Evolutionary conservation across 2,888 invertebrate genomes (phyloP).

Genomic region (Magallana nippona): DNA sequence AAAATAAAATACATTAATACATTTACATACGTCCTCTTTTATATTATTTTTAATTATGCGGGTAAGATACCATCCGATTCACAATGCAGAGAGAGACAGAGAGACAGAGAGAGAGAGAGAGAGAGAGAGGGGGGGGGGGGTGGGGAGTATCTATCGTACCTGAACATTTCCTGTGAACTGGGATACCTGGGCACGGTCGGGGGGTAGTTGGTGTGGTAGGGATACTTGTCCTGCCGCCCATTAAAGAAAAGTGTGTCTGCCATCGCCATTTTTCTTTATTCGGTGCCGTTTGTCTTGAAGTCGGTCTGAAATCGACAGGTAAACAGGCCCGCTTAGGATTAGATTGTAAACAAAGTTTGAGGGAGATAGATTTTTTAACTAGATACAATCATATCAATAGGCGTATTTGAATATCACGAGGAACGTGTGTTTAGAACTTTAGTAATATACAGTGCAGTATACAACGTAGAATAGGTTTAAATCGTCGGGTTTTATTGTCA

Average conservation of each 20-base stretch:
- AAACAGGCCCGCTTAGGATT: slow-evolving; percentile 54
- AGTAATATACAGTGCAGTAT: neutral
- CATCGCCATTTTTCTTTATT: slow-evolving; percentile 61
- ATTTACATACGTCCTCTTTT: no score
- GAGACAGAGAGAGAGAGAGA: no score
- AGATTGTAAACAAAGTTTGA: slow-evolving; percentile 48
- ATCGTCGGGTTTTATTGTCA: neutral
- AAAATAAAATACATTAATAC: no score
- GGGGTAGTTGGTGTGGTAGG: slow-evolving; percentile 76
- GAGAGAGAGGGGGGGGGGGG: no score
- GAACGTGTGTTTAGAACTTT: neutral
- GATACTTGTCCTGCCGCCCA: slow-evolving; percentile 70
- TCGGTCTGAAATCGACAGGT: neutral
- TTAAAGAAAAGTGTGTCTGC: slow-evolving; percentile 72
- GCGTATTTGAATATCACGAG: neutral
- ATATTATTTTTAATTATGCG: no score
- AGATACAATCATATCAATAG: neutral
- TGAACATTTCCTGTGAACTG: slow-evolving; percentile 77
- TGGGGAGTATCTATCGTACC: slow-evolving; percentile 58
- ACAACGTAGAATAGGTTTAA: neutral
- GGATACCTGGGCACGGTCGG: slow-evolving; percentile 78
- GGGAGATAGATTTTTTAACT: neutral
- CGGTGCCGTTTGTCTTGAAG: neutral
- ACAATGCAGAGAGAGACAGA: no score
- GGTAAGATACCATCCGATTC: no score